A percentile compares a stretch with the other conserved stretches of the same genome.
Conservation (phyloP, 2,888 invertebrate species). For the Drosophila differens region DNA sequence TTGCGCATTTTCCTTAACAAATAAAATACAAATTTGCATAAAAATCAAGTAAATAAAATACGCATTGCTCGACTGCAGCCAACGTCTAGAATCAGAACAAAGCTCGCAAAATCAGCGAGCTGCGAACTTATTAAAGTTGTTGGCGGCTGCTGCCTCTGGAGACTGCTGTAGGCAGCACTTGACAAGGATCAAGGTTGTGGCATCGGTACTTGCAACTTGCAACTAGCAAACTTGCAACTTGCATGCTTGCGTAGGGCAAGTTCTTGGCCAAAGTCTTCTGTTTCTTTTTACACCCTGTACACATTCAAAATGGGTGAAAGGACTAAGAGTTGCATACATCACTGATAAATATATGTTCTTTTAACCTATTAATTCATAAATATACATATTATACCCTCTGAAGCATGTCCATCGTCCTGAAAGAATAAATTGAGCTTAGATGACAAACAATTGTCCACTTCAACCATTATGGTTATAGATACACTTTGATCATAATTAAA, state of each 20-base stretch:
- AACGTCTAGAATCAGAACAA: conserved; percentile 53
- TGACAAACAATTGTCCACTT: neutral
- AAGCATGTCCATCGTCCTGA: too few relatives aligned
- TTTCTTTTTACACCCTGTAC: conserved; percentile 15
- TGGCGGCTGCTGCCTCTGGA: conserved; percentile 52
- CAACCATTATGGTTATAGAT: neutral
- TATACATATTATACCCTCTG: too few relatives aligned
- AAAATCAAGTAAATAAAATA: conserved; percentile 80
- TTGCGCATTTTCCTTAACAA: conserved; percentile 70
- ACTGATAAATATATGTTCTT: neutral
- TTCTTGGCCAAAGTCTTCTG: conserved; percentile 16
- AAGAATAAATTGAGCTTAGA: neutral
- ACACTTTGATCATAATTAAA: neutral
- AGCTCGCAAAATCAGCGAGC: conserved; percentile 57
- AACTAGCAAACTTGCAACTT: conserved; percentile 17
- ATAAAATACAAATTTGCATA: conserved; percentile 80
- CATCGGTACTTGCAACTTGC: conserved; percentile 40
- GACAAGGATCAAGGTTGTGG: conserved; percentile 83
- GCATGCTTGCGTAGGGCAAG: conserved; percentile 50
- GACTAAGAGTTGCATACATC: neutral
- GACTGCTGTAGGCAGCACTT: conserved; percentile 70
- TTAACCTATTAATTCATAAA: neutral
- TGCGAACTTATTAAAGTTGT: conserved; percentile 81
- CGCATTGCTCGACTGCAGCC: conserved; percentile 39
- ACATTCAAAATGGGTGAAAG: neutral